Percentiles rank a stretch among this genome's conserved stretches.
Evolutionary conservation across 2,888 invertebrate species (phyloP).

Genomic region (Stomorhina lunata): DNA sequence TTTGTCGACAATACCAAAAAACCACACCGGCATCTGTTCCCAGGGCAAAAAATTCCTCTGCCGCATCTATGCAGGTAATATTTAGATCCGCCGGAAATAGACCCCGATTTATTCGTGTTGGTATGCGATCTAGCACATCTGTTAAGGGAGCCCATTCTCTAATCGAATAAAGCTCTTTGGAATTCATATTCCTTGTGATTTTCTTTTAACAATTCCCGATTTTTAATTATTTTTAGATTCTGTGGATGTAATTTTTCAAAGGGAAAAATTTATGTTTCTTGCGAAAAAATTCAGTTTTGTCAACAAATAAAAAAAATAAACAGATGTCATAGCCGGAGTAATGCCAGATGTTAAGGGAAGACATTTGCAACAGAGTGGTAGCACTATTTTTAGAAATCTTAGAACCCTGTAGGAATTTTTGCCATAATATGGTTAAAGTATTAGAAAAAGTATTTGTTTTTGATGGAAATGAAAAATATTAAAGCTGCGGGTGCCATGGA

Average conservation of each 20-base stretch:
- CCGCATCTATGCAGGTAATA: conserved; percentile 91
- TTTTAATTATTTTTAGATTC: not conserved
- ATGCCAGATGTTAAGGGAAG: conserved; percentile 6
- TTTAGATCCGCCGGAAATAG: conserved; percentile 87
- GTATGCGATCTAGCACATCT: conserved; percentile 87
- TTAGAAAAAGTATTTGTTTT: too few species aligned
- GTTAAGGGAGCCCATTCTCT: conserved; percentile 91
- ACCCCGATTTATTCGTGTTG: conserved; percentile 86
- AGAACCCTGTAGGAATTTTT: not conserved
- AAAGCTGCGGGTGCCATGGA: too few species aligned
- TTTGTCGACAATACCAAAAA: conserved; percentile 92
- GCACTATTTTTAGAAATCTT: not conserved
- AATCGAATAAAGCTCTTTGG: conserved; percentile 76
- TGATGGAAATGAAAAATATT: too few species aligned
- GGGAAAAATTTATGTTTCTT: not conserved
- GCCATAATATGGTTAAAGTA: too few species aligned
- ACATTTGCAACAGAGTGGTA: not conserved
- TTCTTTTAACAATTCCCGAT: not conserved
- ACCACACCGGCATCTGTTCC: conserved; percentile 91
- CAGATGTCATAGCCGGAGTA: conserved; percentile 7
- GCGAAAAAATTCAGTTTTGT: conserved; percentile 44
- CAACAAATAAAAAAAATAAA: conserved; percentile 56
- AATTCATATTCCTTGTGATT: conserved; percentile 55
- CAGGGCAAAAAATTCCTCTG: conserved; percentile 89
- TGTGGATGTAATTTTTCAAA: not conserved